These are phyloP conservation scores for Cryptocephalus primarius DNA, from an alignment of 2,888 invertebrate genomes.

Conservation along the genomic window DNA sequence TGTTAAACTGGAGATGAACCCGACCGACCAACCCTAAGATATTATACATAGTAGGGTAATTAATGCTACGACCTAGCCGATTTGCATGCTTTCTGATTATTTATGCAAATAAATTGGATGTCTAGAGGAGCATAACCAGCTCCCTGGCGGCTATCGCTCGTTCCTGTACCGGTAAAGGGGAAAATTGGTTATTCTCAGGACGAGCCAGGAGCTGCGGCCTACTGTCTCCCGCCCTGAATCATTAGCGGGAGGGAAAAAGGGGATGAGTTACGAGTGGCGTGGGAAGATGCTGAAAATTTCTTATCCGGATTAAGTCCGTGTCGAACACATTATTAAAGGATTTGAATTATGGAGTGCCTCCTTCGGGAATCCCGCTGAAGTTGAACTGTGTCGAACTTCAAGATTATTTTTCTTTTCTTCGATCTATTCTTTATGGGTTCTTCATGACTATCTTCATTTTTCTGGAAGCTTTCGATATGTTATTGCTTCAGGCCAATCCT, in stretches of 20 bases:
- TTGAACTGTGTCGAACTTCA: no score
- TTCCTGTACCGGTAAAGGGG: constrained; percentile 13
- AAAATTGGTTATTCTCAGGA: constrained; percentile 37
- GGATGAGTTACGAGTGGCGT: background rate
- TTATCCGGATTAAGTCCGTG: no score
- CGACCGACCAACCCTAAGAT: constrained; percentile 17
- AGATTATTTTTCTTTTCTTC: no score
- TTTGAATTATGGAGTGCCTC: no score
- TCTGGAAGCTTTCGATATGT: no score
- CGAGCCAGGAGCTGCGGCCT: constrained; percentile 23
- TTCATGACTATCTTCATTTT: no score
- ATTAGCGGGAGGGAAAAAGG: constrained; percentile 14
- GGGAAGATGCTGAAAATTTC: no score
- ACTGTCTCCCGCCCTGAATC: constrained; percentile 28
- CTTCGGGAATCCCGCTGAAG: no score
- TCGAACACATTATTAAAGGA: no score
- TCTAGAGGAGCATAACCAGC: constrained; percentile 24
- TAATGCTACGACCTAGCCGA: constrained; percentile 36
- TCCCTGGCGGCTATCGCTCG: constrained; percentile 26
- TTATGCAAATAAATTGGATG: constrained; percentile 37
- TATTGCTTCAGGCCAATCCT: no score
- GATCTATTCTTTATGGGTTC: no score
- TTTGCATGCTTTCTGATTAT: constrained; percentile 39
- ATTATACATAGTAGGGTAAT: constrained; percentile 35
- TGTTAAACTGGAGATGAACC: no score